Percentiles rank a stretch among this genome's conserved stretches.
Conservation (phyloP, 2,113 vertebrate species). For the Coracopsis vasa region DNA sequence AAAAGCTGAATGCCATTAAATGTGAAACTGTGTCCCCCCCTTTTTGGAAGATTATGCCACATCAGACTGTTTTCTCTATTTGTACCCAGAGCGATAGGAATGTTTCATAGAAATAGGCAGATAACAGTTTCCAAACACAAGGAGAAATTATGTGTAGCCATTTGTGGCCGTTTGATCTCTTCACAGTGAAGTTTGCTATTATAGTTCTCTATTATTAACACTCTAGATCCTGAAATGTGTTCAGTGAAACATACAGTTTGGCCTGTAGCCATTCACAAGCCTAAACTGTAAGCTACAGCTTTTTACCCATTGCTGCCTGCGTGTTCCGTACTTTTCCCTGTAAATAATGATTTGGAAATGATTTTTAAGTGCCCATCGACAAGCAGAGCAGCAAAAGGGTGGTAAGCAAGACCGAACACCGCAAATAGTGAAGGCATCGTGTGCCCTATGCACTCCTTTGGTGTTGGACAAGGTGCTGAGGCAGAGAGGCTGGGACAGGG, state of each 20-base stretch:
- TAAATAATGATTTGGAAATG: background rate
- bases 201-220: background rate
- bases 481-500: rapidly evolving
- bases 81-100: background rate
- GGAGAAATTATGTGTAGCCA: background rate
- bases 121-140: background rate
- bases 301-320: background rate
- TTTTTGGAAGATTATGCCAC: background rate
- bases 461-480: rapidly evolving
- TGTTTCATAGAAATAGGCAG: background rate
- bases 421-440: background rate
- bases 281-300: background rate
- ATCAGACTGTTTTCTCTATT: background rate
- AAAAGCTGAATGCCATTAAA: background rate
- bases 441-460: no score
- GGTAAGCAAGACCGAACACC: rapidly evolving
- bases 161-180: background rate
- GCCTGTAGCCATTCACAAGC: no score
- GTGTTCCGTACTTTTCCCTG: rapidly evolving
- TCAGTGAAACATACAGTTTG: background rate
- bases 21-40: background rate
- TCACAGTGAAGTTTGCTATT: background rate
- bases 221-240: background rate
- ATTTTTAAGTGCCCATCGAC: background rate
- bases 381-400: background rate